phyloP scores from a whole-genome alignment of 1,140 invertebrate genomes.

The Asobara japonica region DNA sequence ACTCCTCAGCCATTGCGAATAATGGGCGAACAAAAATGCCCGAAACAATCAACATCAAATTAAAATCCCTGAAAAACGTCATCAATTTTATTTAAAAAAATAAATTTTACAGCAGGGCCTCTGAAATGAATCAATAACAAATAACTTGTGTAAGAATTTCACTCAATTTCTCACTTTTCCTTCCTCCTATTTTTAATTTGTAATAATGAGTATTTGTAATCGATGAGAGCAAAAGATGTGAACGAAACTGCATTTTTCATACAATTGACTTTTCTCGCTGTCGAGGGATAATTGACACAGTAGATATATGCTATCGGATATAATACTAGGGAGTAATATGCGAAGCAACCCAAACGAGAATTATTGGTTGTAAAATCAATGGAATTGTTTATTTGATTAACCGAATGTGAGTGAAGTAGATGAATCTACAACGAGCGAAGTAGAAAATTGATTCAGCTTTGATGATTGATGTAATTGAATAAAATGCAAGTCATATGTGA shows the following conservation, averaged over 20 bases:
- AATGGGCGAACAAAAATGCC: too few species aligned
- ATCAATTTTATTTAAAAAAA: too few species aligned
- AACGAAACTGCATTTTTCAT: background rate
- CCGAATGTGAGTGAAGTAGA: background rate
- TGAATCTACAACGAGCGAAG: background rate
- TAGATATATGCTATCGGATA: background rate
- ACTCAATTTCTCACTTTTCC: background rate
- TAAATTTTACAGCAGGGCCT: too few species aligned
- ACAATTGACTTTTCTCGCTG: background rate
- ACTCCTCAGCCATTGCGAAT: too few species aligned
- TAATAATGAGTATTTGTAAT: too few species aligned
- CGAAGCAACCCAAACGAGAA: background rate
- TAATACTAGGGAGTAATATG: background rate
- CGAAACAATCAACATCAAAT: too few species aligned
- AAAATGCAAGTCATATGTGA: background rate
- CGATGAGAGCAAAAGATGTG: background rate
- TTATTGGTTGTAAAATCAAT: background rate
- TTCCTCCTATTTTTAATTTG: background rate
- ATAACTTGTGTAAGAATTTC: too few species aligned
- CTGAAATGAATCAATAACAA: too few species aligned
- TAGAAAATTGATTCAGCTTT: background rate
- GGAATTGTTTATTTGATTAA: background rate
- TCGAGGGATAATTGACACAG: background rate
- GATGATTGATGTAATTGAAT: background rate
- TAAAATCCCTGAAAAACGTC: too few species aligned